phyloP scores from a whole-genome alignment of 2,113 vertebrate genomes.

The Poecile atricapillus region DNA sequence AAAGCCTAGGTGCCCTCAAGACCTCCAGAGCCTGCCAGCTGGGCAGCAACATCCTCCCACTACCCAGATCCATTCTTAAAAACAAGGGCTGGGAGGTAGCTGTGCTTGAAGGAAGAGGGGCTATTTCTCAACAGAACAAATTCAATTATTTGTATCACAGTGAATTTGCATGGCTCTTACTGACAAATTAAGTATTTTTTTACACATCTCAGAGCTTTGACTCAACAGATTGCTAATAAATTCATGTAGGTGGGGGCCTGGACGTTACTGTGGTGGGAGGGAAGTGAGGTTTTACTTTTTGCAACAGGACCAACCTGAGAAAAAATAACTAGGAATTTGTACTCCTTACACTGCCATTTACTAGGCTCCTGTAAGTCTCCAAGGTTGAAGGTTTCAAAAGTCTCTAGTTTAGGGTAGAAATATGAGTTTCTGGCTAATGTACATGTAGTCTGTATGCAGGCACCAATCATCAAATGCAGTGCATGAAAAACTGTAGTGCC shows the following conservation, averaged over 20 bases:
- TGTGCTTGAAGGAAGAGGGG: not conserved
- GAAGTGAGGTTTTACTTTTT: not conserved
- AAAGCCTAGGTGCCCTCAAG: not conserved
- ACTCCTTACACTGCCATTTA: not conserved
- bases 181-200: constrained; percentile 7
- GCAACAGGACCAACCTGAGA: not conserved
- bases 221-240: constrained; percentile 1
- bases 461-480: not conserved
- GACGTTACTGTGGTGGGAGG: not conserved
- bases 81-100: not conserved
- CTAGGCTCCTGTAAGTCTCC: not conserved
- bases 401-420: not conserved
- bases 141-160: not conserved
- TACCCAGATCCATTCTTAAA: not conserved
- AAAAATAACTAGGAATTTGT: not conserved
- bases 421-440: not conserved
- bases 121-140: not conserved
- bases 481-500: not conserved
- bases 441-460: not conserved
- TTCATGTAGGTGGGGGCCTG: not conserved
- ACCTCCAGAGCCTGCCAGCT: not conserved
- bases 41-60: not conserved
- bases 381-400: not conserved
- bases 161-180: not conserved
- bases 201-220: not conserved